Evolutionary conservation across 2,888 invertebrate genomes (phyloP), one percentile per base, ranked within the genome.

Genomic region (Cantharis lateralis): DNA sequence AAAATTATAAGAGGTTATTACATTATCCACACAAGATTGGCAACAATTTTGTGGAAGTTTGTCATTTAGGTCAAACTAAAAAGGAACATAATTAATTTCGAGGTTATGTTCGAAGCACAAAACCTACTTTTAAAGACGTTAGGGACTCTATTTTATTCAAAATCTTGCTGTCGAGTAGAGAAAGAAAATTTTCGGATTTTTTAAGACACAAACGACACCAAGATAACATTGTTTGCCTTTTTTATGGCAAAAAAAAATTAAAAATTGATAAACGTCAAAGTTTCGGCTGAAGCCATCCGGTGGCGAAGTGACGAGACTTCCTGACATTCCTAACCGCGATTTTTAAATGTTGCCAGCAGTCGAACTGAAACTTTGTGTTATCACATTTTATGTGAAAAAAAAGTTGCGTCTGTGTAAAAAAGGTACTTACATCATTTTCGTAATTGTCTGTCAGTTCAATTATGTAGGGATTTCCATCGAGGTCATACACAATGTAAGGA

Each of bases 161-260:
- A 72, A 86, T 82, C 75, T 85, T 83, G 24, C 82, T 84, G 18
- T 80, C 82, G 68, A 84, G 83, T 13, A 85, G 74, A 10, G 84
- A 80, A 80, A 84, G 69, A 81, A 80, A 78, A 82, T 82, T 68
- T 79, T 82, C 62, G 71, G 81, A 71, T 79, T 82, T 78, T 70
- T 83, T 82, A 70, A 84, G 78, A 78, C 85, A 86, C 70, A 85
- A 79, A 75, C 85, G 82, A 77, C 85, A 86, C 68, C 81, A 81
- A 71, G 82, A 81, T 68, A 24, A 62, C 72, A 72, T 72, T 13
- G 13, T 71, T 64, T 15, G 2, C 48, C 5, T n/a, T n/a, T 2
- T 48, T 48, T 48, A 48, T n/a, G 5, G 5, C n/a, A n/a, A 48
- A 48, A n/a, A n/a, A 32, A 48, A 48, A n/a, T 48, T 48, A 48